Percentiles rank a stretch among this genome's conserved stretches.
Evolutionary conservation across 1,140 invertebrate species (phyloP).

Genomic region (Scaptomyza graminum): DNA sequence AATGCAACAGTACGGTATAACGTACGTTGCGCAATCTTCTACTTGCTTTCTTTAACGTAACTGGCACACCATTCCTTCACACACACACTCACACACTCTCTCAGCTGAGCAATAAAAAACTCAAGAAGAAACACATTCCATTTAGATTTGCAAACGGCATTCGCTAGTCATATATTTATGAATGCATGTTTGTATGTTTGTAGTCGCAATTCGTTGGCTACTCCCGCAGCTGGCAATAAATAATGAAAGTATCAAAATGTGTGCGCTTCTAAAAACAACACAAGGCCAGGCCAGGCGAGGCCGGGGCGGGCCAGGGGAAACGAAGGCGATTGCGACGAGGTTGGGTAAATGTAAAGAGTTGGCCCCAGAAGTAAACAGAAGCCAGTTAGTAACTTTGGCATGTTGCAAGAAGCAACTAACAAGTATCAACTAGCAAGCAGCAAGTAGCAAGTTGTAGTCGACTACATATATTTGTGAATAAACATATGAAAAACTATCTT

Average conservation of each 20-base stretch:
- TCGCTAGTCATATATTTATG: constrained; percentile 48
- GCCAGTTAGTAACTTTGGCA: constrained; percentile 14
- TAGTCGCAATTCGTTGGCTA: constrained; percentile 38
- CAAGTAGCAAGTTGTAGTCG: constrained; percentile 7
- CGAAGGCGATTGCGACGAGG: no score
- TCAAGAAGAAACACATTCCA: constrained; percentile 68
- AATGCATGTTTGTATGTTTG: constrained; percentile 43
- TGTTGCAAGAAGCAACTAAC: constrained; percentile 35
- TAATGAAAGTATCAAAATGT: constrained; percentile 75
- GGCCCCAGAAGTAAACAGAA: constrained; percentile 30
- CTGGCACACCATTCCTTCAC: neutral
- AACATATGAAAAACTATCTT: constrained; percentile 80
- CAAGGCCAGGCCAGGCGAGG: constrained; percentile 2
- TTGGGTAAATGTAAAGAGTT: no score
- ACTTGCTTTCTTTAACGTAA: neutral
- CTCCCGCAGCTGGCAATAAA: constrained; percentile 68
- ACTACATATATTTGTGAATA: constrained; percentile 46
- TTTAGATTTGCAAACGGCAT: constrained; percentile 61
- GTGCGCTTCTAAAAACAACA: constrained; percentile 26
- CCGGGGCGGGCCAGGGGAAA: neutral
- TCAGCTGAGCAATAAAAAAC: constrained; percentile 73
- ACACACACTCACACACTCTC: constrained; percentile 25
- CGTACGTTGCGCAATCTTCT: constrained; percentile 25
- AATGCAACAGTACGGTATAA: constrained; percentile 18
- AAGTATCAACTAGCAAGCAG: constrained; percentile 16